phyloP scores from a whole-genome alignment of 2,113 vertebrate genomes.

The Gymnobelideus leadbeateri region DNA sequence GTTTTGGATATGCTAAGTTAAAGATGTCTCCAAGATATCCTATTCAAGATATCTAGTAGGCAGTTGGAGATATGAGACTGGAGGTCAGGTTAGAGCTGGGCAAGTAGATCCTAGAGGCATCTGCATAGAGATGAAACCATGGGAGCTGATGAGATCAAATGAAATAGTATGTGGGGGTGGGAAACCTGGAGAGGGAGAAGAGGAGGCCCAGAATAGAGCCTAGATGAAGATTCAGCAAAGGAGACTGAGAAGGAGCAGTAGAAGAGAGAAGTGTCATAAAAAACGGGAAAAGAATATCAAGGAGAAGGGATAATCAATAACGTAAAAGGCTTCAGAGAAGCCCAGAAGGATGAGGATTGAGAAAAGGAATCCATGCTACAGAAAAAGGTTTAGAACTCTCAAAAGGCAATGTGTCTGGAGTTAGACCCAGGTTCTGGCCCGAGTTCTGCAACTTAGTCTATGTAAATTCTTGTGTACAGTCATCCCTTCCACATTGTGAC shows the following conservation, averaged over 20 bases:
- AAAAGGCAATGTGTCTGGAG: not conserved
- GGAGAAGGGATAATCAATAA: not conserved
- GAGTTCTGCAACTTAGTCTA: too few species aligned
- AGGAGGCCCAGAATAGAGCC: not conserved
- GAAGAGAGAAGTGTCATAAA: too few species aligned
- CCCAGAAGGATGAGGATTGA: not conserved
- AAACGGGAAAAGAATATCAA: too few species aligned
- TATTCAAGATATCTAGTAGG: not conserved
- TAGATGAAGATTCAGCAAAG: not conserved
- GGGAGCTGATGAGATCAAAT: not conserved
- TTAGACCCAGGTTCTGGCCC: not conserved
- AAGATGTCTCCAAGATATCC: not conserved
- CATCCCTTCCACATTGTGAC: too few species aligned
- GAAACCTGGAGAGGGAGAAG: not conserved
- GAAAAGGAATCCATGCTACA: not conserved
- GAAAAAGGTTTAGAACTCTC: not conserved
- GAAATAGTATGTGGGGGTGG: not conserved
- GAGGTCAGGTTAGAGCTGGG: not conserved
- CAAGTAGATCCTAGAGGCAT: not conserved
- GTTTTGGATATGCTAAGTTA: not conserved
- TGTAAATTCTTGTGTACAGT: too few species aligned
- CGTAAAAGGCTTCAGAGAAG: not conserved
- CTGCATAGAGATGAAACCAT: not conserved
- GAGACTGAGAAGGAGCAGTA: not conserved
- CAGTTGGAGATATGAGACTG: not conserved